Evolutionary conservation across 1,140 invertebrate species (phyloP), one percentile per base, ranked within the genome.

Genomic region (Apis dorsata): DNA sequence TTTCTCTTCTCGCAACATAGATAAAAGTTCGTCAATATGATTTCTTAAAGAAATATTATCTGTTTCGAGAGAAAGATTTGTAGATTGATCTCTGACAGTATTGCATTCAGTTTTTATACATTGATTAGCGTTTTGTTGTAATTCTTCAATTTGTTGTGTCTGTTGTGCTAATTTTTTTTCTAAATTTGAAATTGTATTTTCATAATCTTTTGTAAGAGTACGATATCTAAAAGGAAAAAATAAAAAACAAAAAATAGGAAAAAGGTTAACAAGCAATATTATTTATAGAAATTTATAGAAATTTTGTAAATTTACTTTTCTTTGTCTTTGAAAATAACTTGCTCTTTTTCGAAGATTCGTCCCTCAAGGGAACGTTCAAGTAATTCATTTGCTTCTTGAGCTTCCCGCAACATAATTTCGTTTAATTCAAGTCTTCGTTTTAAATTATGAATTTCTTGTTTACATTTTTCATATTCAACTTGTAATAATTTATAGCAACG

Each of bases 361-460:
- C 83, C 24, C 15, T 76, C 73, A 1, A 88, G 13, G 4, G 86
- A 85, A 28, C 84, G 59, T 68, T 92, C 91, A 28, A 90, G 77
- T 17, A 44, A 53, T 75, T 91, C 89, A 19, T 88, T 87, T 9
- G 68, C 53, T 51, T 90, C 87, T n/a, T 78, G 66, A 62, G 91
- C 65, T 3, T 92, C 91, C 1, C 78, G 78, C 53, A 88, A 79
- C 60, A 91, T 79, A 0, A 85, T 75, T 19, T 80, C 59, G 11
- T 79, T 81, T 12, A 75, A 69, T 73, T 89, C 57, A 10, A 93
- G 34, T 78, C 91, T 92, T 11, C 83, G 80, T n/a, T 87, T 89
- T 4, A 92, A 66, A 55, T 87, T 81, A 60, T 93, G 51, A 55
- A 90, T 72, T 70, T 92, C 79, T 78, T 93, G 92, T 49, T 83